phyloP scores from a whole-genome alignment of 2,113 vertebrate genomes.

The Gulo gulo region DNA sequence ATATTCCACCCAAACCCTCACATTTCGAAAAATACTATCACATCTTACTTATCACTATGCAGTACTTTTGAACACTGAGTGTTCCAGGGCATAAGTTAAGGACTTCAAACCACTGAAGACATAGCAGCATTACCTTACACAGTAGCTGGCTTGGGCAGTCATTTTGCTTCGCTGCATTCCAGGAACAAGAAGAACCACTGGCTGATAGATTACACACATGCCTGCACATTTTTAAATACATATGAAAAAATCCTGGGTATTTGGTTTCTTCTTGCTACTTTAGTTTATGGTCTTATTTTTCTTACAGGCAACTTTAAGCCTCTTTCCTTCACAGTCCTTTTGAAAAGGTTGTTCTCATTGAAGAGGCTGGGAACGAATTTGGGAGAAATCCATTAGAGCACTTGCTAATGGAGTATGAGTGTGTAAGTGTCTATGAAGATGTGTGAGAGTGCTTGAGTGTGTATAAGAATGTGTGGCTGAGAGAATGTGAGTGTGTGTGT shows the following conservation, averaged over 20 bases:
- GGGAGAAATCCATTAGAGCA: neutral
- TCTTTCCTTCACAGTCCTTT: neutral
- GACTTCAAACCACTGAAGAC: neutral
- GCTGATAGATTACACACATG: neutral
- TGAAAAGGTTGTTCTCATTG: neutral
- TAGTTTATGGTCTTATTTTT: neutral
- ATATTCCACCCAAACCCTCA: neutral
- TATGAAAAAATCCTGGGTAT: neutral
- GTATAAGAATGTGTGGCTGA: neutral
- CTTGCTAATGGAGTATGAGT: neutral
- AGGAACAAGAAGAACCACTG: neutral
- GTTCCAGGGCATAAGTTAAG: neutral
- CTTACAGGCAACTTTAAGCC: neutral
- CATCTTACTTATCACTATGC: neutral
- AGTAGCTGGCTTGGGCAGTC: neutral
- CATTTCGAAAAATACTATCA: neutral
- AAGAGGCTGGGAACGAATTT: neutral
- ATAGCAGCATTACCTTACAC: neutral
- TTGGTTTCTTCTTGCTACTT: neutral
- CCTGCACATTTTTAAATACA: neutral
- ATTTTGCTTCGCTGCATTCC: neutral
- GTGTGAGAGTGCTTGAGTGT: neutral
- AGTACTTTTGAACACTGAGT: neutral
- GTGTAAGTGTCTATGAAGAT: neutral
- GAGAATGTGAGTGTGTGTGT: neutral